Evolutionary conservation across 2,797 vertebrate species (phyloP), one percentile per base, ranked within the genome.

Genomic region (Chaetodon trifasciatus): DNA sequence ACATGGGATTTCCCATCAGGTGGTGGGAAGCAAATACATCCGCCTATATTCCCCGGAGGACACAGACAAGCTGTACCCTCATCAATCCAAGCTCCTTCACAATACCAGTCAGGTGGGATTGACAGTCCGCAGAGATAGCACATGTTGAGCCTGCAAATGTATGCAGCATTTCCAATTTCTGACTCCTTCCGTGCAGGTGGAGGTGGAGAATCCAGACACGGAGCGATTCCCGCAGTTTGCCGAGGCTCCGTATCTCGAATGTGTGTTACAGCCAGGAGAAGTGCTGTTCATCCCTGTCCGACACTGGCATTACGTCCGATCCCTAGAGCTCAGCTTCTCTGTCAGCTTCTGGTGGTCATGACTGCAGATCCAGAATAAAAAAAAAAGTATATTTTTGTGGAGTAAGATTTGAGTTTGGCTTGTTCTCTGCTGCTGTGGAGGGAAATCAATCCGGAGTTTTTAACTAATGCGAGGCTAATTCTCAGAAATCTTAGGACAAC

Each of bases 271-370:
- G 61, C 97, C 98, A 0, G 97, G 98, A 44, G 97, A 99, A 19
- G 92, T 98, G 66, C 95, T 99, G 23, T 99, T 98, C 85, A 99
- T 99, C 87, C 98, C 98, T 0, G 94, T 94, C 19, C 94, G 91
- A 63, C 94, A 98, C 24, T 99, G 98, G 98, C 98, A 99, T 81
- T 99, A 98, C 0, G 96, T 99, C 42, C 96, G 96, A 23, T 96
- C 98, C 0, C 90, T 99, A 42, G 96, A 99, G 84, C 93, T 96
- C 81, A 99, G 98, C 92, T 99, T 99, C 86, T 99, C 98, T 0
- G 96, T 99, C 91, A 99, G 98, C 89, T 99, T 98, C 93, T 99
- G 98, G 98, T 99, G 98, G 98, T 96, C 97, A 0, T 99, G 96
- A 96, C 63, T 55, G 40, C n/a, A 24, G 16, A 55, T 47, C 15